phyloP scores from a whole-genome alignment of 2,113 vertebrate species.

The Sylvia atricapilla region DNA sequence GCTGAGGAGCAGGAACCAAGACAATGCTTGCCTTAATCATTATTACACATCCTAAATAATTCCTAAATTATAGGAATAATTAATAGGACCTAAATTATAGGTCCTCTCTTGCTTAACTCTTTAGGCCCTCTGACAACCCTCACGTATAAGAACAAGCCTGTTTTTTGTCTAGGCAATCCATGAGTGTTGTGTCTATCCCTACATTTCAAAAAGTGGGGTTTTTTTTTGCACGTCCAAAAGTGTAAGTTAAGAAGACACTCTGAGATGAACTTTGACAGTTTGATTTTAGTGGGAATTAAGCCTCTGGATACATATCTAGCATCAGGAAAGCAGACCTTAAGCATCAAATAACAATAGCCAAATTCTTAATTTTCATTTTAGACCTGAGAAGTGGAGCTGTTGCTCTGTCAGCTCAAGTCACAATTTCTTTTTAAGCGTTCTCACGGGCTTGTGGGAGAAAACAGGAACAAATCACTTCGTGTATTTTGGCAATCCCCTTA shows the following conservation, averaged over 20 bases:
- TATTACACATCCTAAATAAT: background rate
- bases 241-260: background rate
- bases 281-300: background rate
- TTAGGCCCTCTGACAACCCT: background rate
- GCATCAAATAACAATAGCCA: background rate
- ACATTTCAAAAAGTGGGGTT: background rate
- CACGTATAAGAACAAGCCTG: background rate
- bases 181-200: background rate
- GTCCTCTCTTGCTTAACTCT: background rate
- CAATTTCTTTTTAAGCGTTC: background rate
- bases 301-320: background rate
- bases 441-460: background rate
- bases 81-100: too few relatives aligned
- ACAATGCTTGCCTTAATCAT: background rate
- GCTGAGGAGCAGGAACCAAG: too few relatives aligned
- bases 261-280: background rate
- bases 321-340: background rate
- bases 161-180: background rate
- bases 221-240: background rate
- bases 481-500: background rate
- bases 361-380: background rate
- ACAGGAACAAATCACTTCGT: background rate
- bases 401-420: background rate
- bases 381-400: background rate
- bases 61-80: background rate